phyloP scores from a whole-genome alignment of 2,113 vertebrate species.

The Asarcornis scutulata region DNA sequence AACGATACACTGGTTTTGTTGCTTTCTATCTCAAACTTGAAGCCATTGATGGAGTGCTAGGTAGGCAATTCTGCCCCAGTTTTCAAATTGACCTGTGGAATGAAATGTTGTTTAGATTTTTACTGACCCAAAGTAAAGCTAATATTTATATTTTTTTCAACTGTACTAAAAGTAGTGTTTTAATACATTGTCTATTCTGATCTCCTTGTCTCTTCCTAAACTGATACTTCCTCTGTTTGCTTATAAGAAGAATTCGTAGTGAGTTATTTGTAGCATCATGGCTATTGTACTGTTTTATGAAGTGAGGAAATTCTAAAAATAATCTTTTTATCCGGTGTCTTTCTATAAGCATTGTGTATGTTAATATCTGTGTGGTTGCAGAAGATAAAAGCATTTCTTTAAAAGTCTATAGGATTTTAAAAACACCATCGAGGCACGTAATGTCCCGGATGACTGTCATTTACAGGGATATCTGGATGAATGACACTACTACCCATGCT shows the following conservation, averaged over 20 bases:
- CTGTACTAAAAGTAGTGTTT: not conserved
- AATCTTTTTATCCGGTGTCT: slow-evolving; percentile 16
- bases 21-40: not conserved
- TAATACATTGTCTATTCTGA: not conserved
- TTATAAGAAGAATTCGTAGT: not conserved
- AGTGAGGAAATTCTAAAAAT: slow-evolving; percentile 58
- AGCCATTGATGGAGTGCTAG: not conserved
- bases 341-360: not conserved
- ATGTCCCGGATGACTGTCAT: not conserved
- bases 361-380: not conserved
- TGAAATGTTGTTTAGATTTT: not conserved
- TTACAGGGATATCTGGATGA: not conserved
- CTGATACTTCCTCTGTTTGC: slow-evolving; percentile 48
- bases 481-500: not conserved
- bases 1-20: not conserved
- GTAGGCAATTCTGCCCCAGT: not conserved
- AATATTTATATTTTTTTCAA: not conserved
- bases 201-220: slow-evolving; percentile 1
- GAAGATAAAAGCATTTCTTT: slow-evolving; percentile 8
- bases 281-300: slow-evolving; percentile 14
- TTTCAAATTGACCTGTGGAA: not conserved
- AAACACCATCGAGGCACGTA: not conserved
- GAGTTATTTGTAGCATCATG: slow-evolving; percentile 47
- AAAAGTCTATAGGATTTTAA: not conserved
- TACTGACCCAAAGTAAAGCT: not conserved